Evolutionary conservation across 1,140 invertebrate genomes (phyloP).

Genomic region (Gonatopus flavifemur): DNA sequence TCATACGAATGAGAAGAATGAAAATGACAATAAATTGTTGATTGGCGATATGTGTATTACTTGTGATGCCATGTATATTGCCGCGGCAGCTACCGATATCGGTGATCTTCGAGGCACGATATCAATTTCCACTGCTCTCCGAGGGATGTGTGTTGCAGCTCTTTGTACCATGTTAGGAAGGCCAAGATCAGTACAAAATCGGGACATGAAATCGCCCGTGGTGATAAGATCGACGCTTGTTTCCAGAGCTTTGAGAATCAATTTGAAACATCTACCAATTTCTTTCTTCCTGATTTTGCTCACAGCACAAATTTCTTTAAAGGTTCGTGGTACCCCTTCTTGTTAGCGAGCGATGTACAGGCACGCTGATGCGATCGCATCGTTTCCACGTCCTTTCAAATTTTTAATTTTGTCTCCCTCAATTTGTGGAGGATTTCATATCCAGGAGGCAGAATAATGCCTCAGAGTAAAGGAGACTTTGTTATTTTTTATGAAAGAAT

Average conservation of each 20-base stretch:
- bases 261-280: slow-evolving; percentile 95
- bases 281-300: slow-evolving; percentile 99
- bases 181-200: slow-evolving; percentile 84
- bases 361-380: slow-evolving; percentile 98
- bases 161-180: slow-evolving; percentile 91
- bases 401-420: slow-evolving; percentile 98
- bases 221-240: slow-evolving; percentile 98
- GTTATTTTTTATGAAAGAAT: too few species aligned
- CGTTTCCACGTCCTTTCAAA: slow-evolving; percentile 88
- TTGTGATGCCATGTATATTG: slow-evolving; percentile 99
- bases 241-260: slow-evolving; percentile 89
- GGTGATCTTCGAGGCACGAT: slow-evolving; percentile 98
- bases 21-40: slow-evolving; percentile 1
- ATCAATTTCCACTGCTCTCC: slow-evolving; percentile 94
- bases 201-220: slow-evolving; percentile 97
- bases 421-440: too few species aligned
- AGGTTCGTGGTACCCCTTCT: slow-evolving; percentile 97
- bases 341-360: slow-evolving; percentile 98
- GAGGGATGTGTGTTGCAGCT: slow-evolving; percentile 95
- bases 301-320: slow-evolving; percentile 98
- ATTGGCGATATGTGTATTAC: slow-evolving; percentile 50
- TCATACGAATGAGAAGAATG: background rate
- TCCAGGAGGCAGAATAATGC: too few species aligned
- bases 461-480: too few species aligned
- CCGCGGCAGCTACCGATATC: slow-evolving; percentile 97